Evolutionary conservation across 2,888 invertebrate genomes (phyloP).

Genomic region (Drosophila helvetica): DNA sequence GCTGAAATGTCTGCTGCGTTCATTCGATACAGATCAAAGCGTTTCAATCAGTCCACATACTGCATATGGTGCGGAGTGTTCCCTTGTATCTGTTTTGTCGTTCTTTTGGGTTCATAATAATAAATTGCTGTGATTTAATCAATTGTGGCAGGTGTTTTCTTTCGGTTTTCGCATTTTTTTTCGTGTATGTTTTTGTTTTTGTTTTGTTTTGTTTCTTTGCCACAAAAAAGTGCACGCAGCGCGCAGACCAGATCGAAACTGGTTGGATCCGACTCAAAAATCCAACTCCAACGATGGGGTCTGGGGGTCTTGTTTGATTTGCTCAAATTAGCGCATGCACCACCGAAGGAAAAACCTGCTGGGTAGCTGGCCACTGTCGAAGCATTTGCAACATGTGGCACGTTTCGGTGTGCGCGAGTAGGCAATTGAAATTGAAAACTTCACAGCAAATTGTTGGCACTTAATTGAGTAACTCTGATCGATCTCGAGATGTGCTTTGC

Average conservation of each 20-base stretch:
- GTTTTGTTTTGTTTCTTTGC: not conserved
- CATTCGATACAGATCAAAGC: not conserved
- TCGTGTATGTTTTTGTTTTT: too few relatives aligned
- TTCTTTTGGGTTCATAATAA: slow-evolving; percentile 59
- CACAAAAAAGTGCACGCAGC: slow-evolving; percentile 65
- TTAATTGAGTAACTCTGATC: slow-evolving; percentile 59
- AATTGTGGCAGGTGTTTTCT: slow-evolving; percentile 77
- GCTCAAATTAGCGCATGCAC: slow-evolving; percentile 44
- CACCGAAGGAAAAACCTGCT: slow-evolving; percentile 20
- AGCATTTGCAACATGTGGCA: slow-evolving; percentile 36
- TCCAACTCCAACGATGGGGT: slow-evolving; percentile 10
- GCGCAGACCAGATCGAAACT: slow-evolving; percentile 49
- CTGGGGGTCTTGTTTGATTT: slow-evolving; percentile 40
- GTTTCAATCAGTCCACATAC: not conserved
- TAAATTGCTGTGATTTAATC: slow-evolving; percentile 78
- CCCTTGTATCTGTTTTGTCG: slow-evolving; percentile 6
- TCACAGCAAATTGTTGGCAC: slow-evolving; percentile 45
- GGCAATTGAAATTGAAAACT: slow-evolving; percentile 52
- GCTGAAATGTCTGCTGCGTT: not conserved
- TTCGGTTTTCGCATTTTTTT: slow-evolving; percentile 16
- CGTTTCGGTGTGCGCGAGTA: slow-evolving; percentile 19
- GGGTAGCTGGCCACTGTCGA: not conserved
- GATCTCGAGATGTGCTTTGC: slow-evolving; percentile 50
- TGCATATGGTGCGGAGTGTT: not conserved
- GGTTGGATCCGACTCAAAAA: slow-evolving; percentile 33